A percentile compares a stretch with the other conserved stretches of the same genome.
These are phyloP conservation scores for Pediacus dermestoides DNA, from an alignment of 2,888 invertebrate species.

Conservation along the genomic window DNA sequence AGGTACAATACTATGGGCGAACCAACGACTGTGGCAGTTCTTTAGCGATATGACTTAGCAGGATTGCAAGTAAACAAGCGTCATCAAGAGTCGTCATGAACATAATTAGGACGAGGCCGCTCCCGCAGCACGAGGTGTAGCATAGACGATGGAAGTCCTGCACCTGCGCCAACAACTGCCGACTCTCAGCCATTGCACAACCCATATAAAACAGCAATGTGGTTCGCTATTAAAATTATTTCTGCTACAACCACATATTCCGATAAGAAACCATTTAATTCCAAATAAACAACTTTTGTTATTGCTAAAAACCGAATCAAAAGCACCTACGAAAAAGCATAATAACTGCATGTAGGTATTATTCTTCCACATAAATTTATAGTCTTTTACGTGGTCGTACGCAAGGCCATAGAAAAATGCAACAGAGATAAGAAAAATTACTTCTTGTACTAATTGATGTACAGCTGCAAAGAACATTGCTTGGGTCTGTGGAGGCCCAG, in stretches of 20 bases:
- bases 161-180: neutral
- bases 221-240: too few species aligned
- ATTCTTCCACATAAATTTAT: too few species aligned
- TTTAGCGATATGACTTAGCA: conserved; percentile 5
- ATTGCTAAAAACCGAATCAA: too few species aligned
- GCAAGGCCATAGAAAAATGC: too few species aligned
- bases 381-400: too few species aligned
- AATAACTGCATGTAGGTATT: too few species aligned
- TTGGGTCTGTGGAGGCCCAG: neutral
- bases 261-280: neutral
- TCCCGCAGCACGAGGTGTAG: conserved; percentile 15
- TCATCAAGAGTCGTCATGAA: conserved; percentile 35
- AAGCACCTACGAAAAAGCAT: too few species aligned
- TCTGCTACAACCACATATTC: conserved; percentile 1
- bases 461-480: neutral
- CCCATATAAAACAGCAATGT: too few species aligned
- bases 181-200: neutral
- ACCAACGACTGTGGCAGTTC: too few species aligned
- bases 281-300: neutral
- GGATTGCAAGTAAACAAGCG: conserved; percentile 34
- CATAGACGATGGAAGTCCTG: conserved; percentile 1
- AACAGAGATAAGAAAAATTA: too few species aligned
- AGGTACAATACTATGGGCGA: too few species aligned
- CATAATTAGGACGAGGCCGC: conserved; percentile 43
- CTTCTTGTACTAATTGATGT: too few species aligned